Evolutionary conservation across 2,888 invertebrate genomes (phyloP), one percentile per base, ranked within the genome.

Genomic region (Amiota mariae): DNA sequence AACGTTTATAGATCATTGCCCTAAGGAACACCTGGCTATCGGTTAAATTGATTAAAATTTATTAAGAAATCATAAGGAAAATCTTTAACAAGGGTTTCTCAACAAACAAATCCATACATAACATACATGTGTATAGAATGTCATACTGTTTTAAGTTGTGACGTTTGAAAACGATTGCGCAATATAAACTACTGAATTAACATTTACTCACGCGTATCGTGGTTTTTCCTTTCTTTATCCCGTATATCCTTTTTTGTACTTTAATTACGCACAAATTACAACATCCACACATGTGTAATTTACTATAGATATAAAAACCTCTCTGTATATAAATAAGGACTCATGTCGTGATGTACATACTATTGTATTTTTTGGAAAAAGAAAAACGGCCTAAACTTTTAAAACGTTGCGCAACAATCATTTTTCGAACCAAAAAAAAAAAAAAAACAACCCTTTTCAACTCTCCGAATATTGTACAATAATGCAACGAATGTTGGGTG

Each of bases 231-330:
- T 6, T 36, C 36, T 36, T 36, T 2, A 36, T 36, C 36, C 36
- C 36, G 36, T 36, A 36, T 36, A 36, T 36, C 36, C 36, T 36
- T 66, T 11, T 49, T 66, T n/a, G 46, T 13, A 48, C 64, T 48
- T 66, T 66, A 66, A 66, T 66, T 66, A 48, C 48, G 47, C 15
- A 66, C 66, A 66, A 66, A 66, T 66, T 47, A 66, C 66, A 66
- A n/a, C n/a, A 8, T n/a, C 12, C 10, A 24, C 48, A 48, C 48
- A 66, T 48, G 46, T 63, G 63, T 70, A 70, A 54, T 20, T 56
- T 36, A 76, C 72, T 75, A 73, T 61, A 74, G 76, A 59, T 67
- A 76, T 54, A 67, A 70, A 77, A 36, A 36, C 36, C 36, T 36
- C 36, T 36, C 2, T 11, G 2, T 51, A n/a, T 51, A 51, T 51